Percentiles rank a stretch among this genome's conserved stretches.
Conservation (phyloP, 2,797 vertebrate genomes). For the Neopelma chrysocephalum region DNA sequence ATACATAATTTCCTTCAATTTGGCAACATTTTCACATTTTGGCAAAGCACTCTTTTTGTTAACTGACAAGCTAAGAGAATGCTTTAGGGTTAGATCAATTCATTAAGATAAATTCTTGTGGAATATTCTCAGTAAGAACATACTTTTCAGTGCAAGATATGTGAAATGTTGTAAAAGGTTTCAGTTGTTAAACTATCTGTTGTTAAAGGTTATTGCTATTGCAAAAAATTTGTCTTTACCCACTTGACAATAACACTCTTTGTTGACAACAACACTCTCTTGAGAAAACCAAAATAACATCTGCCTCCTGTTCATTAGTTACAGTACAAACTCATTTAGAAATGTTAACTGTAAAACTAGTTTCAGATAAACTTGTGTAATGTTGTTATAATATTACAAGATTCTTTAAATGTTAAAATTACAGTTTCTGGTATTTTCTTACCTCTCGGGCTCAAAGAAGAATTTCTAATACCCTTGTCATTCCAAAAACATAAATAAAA, state of each 20-base stretch:
- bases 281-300: constrained; percentile 16
- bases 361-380: neutral
- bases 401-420: neutral
- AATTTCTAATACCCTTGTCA: neutral
- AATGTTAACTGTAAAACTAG: neutral
- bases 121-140: neutral
- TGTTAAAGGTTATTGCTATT: neutral
- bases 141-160: neutral
- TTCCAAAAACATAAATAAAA: neutral
- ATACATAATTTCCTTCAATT: neutral
- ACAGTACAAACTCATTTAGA: neutral
- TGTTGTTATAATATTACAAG: neutral
- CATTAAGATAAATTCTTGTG: neutral
- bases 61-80: neutral
- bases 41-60: constrained; percentile 4
- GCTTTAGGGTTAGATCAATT: neutral
- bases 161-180: neutral
- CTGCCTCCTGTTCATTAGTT: neutral
- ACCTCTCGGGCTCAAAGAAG: neutral
- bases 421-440: neutral
- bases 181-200: neutral
- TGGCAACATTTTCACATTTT: neutral
- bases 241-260: neutral
- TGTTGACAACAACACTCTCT: neutral
- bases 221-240: neutral